A percentile compares a stretch with the other conserved stretches of the same genome.
Evolutionary conservation across 2,797 vertebrate species (phyloP).

Genomic region (Saxicola maurus): DNA sequence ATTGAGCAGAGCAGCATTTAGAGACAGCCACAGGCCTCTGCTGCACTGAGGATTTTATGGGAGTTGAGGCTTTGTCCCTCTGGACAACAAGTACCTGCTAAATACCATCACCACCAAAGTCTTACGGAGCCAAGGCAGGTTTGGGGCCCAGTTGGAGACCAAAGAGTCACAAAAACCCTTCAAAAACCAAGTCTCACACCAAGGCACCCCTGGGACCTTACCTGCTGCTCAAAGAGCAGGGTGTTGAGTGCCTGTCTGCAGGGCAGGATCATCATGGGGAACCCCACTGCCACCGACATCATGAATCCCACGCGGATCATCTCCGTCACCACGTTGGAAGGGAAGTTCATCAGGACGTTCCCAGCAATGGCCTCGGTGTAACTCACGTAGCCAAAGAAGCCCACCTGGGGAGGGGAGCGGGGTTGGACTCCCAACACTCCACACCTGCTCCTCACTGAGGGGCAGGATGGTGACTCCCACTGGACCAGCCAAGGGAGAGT

Average conservation of each 20-base stretch:
- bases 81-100: neutral
- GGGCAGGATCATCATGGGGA: conserved; percentile 98
- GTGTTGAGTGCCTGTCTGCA: conserved; percentile 97
- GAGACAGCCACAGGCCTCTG: neutral
- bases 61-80: neutral
- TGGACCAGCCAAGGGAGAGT: neutral
- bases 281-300: conserved; percentile 97
- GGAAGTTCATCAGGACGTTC: conserved; percentile 96
- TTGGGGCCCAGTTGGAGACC: neutral
- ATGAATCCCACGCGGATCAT: conserved; percentile 94
- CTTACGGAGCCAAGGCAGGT: neutral
- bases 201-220: conserved; percentile 34
- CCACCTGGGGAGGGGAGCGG: conserved; percentile 78
- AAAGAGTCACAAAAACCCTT: neutral
- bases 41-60: neutral
- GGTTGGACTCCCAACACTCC: neutral
- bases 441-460: too few relatives aligned
- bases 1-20: neutral
- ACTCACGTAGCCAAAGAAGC: conserved; percentile 96
- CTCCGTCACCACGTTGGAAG: conserved; percentile 93
- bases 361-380: conserved; percentile 92
- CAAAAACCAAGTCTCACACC: neutral
- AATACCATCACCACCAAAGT: accelerated
- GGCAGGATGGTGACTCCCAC: accelerated
- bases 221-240: conserved; percentile 97